A percentile compares a stretch with the other conserved stretches of the same genome.
phyloP scores from a whole-genome alignment of 2,888 invertebrate species.

The Sabatieria punctata region DNA sequence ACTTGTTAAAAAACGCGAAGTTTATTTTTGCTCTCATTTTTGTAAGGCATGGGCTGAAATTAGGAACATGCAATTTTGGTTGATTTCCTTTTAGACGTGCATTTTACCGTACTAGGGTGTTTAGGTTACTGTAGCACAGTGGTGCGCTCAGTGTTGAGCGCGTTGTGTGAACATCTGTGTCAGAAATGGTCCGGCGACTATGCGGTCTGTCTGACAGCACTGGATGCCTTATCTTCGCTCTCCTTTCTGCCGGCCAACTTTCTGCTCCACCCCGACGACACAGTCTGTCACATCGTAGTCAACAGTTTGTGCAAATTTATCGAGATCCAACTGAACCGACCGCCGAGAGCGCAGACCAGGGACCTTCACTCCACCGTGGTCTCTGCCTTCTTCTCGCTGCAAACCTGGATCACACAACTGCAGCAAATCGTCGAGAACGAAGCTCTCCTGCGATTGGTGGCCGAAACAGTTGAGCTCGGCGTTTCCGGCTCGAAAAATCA shows the following conservation, averaged over 20 bases:
- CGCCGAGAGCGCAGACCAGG: conserved; percentile 78
- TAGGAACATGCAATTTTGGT: not conserved
- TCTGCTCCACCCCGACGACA: no score
- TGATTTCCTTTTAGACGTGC: no score
- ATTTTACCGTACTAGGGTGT: no score
- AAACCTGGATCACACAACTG: conserved; percentile 74
- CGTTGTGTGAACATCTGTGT: not conserved
- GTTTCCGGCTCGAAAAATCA: conserved; percentile 76
- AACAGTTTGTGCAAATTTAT: conserved; percentile 98
- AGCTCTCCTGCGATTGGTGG: conserved; percentile 73
- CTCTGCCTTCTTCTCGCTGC: conserved; percentile 44
- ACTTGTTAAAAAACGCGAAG: conserved; percentile 22
- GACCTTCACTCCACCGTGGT: conserved; percentile 76
- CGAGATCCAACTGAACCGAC: conserved; percentile 78
- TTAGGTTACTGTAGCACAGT: not conserved
- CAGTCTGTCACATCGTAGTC: no score
- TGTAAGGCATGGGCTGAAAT: conserved; percentile 1
- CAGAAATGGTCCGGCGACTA: conserved; percentile 1
- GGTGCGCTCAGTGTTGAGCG: not conserved
- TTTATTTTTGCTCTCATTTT: conserved; percentile 3
- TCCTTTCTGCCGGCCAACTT: no score
- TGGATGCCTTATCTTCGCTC: conserved; percentile 1
- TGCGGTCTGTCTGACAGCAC: not conserved
- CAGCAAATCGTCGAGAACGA: conserved; percentile 72
- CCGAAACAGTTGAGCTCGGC: conserved; percentile 91